These are phyloP conservation scores for Venusia cambrica DNA, from an alignment of 2,888 invertebrate species.

Conservation along the genomic window DNA sequence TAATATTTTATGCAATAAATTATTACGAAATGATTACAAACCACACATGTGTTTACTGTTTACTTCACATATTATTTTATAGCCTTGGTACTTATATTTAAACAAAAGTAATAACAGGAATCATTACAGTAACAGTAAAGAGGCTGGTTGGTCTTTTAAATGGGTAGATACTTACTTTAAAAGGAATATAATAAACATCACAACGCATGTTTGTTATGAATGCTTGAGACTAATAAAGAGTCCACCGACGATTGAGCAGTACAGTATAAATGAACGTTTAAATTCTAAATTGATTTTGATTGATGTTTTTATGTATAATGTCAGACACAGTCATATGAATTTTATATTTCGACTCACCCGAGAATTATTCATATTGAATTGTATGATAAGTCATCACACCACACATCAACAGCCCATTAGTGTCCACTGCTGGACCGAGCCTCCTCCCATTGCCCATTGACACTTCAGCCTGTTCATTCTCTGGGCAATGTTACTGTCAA, in stretches of 20 bases:
- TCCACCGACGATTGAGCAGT: constrained; percentile 46
- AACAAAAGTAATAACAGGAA: constrained; percentile 29
- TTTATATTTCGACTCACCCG: constrained; percentile 39
- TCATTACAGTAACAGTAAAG: constrained; percentile 40
- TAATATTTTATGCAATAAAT: too few relatives aligned
- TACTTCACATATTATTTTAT: too few relatives aligned
- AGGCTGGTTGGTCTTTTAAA: constrained; percentile 40
- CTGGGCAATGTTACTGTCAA: too few relatives aligned
- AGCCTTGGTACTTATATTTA: constrained; percentile 3
- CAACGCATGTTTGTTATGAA: constrained; percentile 43
- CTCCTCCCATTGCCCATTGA: too few relatives aligned
- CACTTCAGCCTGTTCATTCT: too few relatives aligned
- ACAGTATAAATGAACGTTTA: constrained; percentile 40
- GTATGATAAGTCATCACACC: too few relatives aligned
- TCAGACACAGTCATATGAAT: constrained; percentile 42
- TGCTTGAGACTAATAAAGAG: constrained; percentile 39
- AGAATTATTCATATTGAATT: constrained; percentile 10
- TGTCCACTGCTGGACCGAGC: too few relatives aligned
- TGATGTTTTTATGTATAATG: constrained; percentile 37
- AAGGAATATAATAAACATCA: constrained; percentile 49
- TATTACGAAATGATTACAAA: too few relatives aligned
- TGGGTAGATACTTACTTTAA: constrained; percentile 53
- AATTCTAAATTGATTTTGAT: constrained; percentile 47
- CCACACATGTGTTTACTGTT: too few relatives aligned
- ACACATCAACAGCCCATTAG: too few relatives aligned